Base-by-base conservation (phyloP, 2,797 vertebrate species). In the Chelidonichthys spinosus region DNA sequence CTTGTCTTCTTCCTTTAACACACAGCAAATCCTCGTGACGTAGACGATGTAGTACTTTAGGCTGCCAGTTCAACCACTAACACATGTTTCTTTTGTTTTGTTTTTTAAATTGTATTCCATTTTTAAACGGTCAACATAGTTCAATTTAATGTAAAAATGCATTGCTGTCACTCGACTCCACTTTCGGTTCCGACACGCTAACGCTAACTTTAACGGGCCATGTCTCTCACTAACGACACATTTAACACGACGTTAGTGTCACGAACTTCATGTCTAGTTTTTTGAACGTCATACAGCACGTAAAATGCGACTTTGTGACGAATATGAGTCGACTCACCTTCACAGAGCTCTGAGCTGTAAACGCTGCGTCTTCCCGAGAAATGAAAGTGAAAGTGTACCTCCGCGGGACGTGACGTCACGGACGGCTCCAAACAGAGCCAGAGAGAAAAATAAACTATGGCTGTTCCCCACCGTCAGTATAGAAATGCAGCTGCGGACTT, bases 381-480 rank as follows among this genome's bases (percentile, higher is more conserved):
- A 43, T 46, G 78, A 89, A 89, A 89, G 72, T 2, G 76, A 89
- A 87, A 89, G 50, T 14, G 33, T 0, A 2, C 55, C 42, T 76
- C 11, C 44, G 43, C 43, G n/a, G 67, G 55, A 53, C 25, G 25
- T 54, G 52, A 54, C 52, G 52, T 54, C 52, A 35, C 11, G 33
- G 25, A 6, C 1, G 18, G 10, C 49, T 10, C 49, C n/a, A 18
- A 49, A n/a, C n/a, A 52, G 11, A 32, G 50, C 44, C 44, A 7
- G 5, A 4, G 47, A 49, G 25, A 25, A n/a, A n/a, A n/a, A n/a
- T n/a, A n/a, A 25, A 25, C 25, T 25, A 25, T 25, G 2, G 25
- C 25, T 25, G 25, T 25, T 25, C 25, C 25, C 25, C 25, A 25
- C 1, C 25, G 25, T 1, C 25, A 49, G 2, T 13, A 44, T 10